Percentiles rank a stretch among this genome's conserved stretches.
These are phyloP conservation scores for Lapara coniferarum DNA, from an alignment of 2,888 invertebrate genomes.

Conservation along the genomic window DNA sequence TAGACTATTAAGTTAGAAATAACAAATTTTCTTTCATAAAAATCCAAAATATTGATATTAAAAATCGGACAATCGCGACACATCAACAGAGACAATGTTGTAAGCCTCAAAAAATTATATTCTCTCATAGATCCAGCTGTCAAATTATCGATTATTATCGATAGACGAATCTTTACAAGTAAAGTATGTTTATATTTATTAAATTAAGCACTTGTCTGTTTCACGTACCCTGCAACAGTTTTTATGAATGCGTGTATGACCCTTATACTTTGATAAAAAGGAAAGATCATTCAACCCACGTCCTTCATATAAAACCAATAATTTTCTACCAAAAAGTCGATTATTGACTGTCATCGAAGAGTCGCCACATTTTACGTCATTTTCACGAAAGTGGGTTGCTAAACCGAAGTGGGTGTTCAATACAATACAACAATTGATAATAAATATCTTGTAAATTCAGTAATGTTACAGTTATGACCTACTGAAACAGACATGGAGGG, in stretches of 20 bases:
- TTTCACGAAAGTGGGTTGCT: slow-evolving; percentile 46
- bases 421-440: slow-evolving; percentile 45
- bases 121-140: slow-evolving; percentile 7
- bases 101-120: slow-evolving; percentile 48
- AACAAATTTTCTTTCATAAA: slow-evolving; percentile 77
- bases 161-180: background rate
- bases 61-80: slow-evolving; percentile 80
- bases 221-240: too few species aligned
- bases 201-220: too few species aligned
- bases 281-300: too few species aligned
- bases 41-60: slow-evolving; percentile 78
- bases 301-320: too few species aligned
- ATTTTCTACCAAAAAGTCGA: background rate
- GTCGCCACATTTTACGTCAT: slow-evolving; percentile 42
- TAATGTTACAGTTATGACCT: slow-evolving; percentile 63
- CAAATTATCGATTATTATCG: slow-evolving; percentile 1
- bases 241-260: too few species aligned
- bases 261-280: too few species aligned
- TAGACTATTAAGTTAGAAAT: slow-evolving; percentile 57
- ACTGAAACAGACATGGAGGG: slow-evolving; percentile 83
- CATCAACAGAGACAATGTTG: slow-evolving; percentile 78
- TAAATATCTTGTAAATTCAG: slow-evolving; percentile 43
- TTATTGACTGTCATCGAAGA: background rate
- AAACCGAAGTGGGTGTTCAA: slow-evolving; percentile 57
- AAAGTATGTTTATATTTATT: too few species aligned